These are phyloP conservation scores for Crypturellus undulatus DNA, from an alignment of 2,113 vertebrate species.

Conservation along the genomic window DNA sequence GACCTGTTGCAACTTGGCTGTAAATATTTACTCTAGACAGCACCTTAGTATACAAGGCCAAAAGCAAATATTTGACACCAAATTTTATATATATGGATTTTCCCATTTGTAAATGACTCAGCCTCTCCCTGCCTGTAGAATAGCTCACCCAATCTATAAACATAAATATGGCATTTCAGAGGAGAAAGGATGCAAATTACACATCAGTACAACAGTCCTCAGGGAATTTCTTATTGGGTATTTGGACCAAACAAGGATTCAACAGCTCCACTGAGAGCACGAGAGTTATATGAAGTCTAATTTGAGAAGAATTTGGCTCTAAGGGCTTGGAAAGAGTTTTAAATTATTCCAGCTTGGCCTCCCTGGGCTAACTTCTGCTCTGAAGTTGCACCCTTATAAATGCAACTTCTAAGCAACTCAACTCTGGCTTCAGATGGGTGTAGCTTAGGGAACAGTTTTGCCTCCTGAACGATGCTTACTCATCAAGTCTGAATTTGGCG, in stretches of 20 bases:
- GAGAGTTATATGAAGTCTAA: background rate
- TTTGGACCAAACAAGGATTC: slow-evolving; percentile 59
- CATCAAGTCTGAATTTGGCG: slow-evolving; percentile 43
- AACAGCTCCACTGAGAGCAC: slow-evolving; percentile 24
- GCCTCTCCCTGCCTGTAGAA: slow-evolving; percentile 37
- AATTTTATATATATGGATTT: slow-evolving; percentile 70
- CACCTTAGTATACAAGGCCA: slow-evolving; percentile 45
- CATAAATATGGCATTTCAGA: slow-evolving; percentile 52
- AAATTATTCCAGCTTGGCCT: slow-evolving; percentile 4
- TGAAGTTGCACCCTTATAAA: background rate
- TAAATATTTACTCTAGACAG: slow-evolving; percentile 74
- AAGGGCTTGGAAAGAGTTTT: slow-evolving; percentile 31
- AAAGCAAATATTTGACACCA: slow-evolving; percentile 67
- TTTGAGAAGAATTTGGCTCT: slow-evolving; percentile 51
- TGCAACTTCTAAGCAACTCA: background rate
- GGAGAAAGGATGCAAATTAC: slow-evolving; percentile 53
- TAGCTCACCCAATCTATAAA: slow-evolving; percentile 68
- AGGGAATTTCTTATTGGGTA: slow-evolving; percentile 50
- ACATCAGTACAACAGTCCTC: slow-evolving; percentile 18
- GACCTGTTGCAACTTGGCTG: slow-evolving; percentile 73
- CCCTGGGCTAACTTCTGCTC: slow-evolving; percentile 1
- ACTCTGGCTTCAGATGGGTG: slow-evolving; percentile 6
- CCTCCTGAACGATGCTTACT: slow-evolving; percentile 8
- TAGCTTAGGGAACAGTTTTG: slow-evolving; percentile 34
- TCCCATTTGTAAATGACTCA: slow-evolving; percentile 67